phyloP scores from a whole-genome alignment of 2,888 invertebrate species.

The Thereva unica region DNA sequence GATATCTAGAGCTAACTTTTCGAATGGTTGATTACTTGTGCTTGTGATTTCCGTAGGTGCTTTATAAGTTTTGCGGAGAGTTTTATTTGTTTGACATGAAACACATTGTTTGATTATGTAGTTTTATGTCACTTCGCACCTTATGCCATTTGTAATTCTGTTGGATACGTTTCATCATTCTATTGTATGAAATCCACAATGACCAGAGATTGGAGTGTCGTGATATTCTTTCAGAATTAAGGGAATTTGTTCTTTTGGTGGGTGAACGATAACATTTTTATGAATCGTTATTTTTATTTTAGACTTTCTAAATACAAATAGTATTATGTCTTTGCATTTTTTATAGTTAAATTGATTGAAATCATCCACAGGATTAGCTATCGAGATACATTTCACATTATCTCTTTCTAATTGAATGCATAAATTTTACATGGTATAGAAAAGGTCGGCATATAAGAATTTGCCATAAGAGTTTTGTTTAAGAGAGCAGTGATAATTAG shows the following conservation, averaged over 20 bases:
- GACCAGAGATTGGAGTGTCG: slow-evolving; percentile 20
- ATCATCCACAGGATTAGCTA: too few species aligned
- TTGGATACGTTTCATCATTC: slow-evolving; percentile 35
- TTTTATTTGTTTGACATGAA: slow-evolving; percentile 45
- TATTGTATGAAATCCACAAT: too few species aligned
- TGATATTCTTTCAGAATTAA: slow-evolving; percentile 42
- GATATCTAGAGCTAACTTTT: slow-evolving; percentile 48
- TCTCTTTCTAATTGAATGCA: too few species aligned
- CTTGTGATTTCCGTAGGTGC: slow-evolving; percentile 50
- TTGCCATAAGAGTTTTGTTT: too few species aligned
- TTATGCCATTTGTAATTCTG: slow-evolving; percentile 48
- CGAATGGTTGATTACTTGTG: slow-evolving; percentile 47
- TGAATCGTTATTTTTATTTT: slow-evolving; percentile 11
- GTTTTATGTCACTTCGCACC: slow-evolving; percentile 49
- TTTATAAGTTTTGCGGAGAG: neutral
- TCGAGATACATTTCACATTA: too few species aligned
- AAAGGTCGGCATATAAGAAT: too few species aligned
- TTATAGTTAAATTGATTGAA: too few species aligned
- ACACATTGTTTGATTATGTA: slow-evolving; percentile 48
- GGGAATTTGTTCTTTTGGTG: slow-evolving; percentile 1
- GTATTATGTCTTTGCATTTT: slow-evolving; percentile 4
- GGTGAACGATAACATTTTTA: neutral
- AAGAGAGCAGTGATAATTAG: too few species aligned
- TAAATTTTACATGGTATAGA: too few species aligned
- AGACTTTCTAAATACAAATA: slow-evolving; percentile 3